Conservation (phyloP, 2,797 vertebrate genomes). For the Trichosurus vulpecula region DNA sequence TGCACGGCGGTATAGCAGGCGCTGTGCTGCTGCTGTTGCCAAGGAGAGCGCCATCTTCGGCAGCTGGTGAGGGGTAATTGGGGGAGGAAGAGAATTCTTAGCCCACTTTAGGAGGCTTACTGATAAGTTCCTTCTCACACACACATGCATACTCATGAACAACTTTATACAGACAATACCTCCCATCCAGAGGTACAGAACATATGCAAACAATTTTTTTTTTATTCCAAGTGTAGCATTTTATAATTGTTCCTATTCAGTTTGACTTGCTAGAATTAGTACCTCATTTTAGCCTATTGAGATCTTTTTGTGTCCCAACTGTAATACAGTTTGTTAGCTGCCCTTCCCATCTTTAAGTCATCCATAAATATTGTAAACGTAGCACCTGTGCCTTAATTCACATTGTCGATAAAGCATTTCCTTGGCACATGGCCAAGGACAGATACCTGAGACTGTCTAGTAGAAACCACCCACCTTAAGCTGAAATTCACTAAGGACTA, state of each 20-base stretch:
- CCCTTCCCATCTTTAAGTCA: neutral
- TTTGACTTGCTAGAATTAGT: neutral
- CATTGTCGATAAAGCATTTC: neutral
- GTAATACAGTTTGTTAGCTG: neutral
- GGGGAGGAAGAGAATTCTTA: neutral
- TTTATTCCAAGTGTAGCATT: neutral
- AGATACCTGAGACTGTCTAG: neutral
- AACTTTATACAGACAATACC: neutral
- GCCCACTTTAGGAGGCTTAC: neutral
- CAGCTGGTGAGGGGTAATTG: conserved; percentile 64
- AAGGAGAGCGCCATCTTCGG: conserved; percentile 74
- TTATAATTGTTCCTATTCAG: neutral
- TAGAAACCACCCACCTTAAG: neutral
- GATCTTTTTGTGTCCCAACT: neutral
- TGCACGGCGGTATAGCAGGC: conserved; percentile 97
- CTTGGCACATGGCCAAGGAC: neutral
- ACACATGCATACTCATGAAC: neutral
- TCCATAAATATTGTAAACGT: neutral
- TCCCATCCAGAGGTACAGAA: neutral
- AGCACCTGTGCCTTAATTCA: neutral
- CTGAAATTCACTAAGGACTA: neutral
- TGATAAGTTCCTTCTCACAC: neutral
- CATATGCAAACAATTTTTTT: neutral
- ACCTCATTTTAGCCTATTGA: neutral
- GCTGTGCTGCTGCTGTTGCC: conserved; percentile 63